A percentile compares a stretch with the other conserved stretches of the same genome.
These are phyloP conservation scores for Nymphalis io DNA, from an alignment of 1,140 invertebrate species.

Conservation along the genomic window DNA sequence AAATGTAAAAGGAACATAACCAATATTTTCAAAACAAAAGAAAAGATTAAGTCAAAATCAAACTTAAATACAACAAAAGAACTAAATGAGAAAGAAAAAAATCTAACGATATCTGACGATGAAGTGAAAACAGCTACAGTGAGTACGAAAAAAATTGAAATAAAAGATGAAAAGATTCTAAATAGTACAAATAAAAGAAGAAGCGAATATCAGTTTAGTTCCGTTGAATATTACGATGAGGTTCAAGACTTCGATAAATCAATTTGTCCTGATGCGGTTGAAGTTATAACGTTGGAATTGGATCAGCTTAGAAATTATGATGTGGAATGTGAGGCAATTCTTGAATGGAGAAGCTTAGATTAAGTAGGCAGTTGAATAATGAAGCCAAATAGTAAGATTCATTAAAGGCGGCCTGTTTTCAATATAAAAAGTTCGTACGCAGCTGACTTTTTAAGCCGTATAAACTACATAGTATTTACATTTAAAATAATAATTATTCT, in stretches of 20 bases:
- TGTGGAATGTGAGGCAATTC: conserved; percentile 53
- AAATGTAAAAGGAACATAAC: conserved; percentile 33
- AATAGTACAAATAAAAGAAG: conserved; percentile 36
- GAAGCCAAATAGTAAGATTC: no score
- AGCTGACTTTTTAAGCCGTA: no score
- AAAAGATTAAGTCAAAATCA: conserved; percentile 13
- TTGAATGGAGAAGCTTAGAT: conserved; percentile 61
- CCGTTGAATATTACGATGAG: conserved; percentile 64
- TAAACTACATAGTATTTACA: no score
- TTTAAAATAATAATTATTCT: neutral
- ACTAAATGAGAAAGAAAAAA: neutral
- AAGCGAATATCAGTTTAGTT: conserved; percentile 62
- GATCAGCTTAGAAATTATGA: conserved; percentile 57
- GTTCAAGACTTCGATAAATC: conserved; percentile 43
- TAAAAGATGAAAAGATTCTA: conserved; percentile 21
- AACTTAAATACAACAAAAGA: conserved; percentile 13
- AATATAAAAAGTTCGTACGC: no score
- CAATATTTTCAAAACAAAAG: conserved; percentile 21
- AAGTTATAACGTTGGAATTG: conserved; percentile 51
- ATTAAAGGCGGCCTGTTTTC: no score
- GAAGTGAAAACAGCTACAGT: conserved; percentile 20
- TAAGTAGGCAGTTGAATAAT: no score
- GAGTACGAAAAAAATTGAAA: conserved; percentile 17
- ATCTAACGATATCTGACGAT: neutral
- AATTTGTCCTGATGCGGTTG: conserved; percentile 51